Base-by-base conservation (phyloP, 2,888 invertebrate genomes). In the Spodoptera littoralis region DNA sequence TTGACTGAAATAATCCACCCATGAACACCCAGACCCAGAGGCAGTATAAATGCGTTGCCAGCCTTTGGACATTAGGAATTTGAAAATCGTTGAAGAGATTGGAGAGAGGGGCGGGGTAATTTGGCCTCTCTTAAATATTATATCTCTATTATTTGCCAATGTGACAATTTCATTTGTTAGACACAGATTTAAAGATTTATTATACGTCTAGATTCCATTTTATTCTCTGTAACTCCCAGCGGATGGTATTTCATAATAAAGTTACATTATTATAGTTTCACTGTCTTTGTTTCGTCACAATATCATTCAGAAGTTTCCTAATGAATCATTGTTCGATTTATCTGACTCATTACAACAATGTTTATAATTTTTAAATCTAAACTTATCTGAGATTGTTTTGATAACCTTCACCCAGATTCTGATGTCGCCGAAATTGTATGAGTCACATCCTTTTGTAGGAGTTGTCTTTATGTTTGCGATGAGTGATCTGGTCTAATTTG, bases 251-350 rank as follows among this genome's bases (percentile, higher is more conserved):
- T 50, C 50, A 72, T 60, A 60, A 62, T 62, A 65, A 12, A 41
- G 50, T 61, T 57, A 55, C 53, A 55, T 55, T 66, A 60, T 44
- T 60, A 66, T 30, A 56, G 27, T 60, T 46, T 22, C 49, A 42
- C 74, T 62, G 5, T 54, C 69, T 68, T 74, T 73, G 36, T 56
- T 73, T 22, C 45, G 44, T 53, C 36, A 11, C 30, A 47, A 42
- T 66, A 11, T 41, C 43, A 60, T 70, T 70, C 49, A 60, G 55
- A 36, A 74, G 69, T 74, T 70, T 63, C 51, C 46, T 56, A 69
- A 69, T 60, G 50, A 64, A 22, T 60, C 58, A 75, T 75, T 75
- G 52, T 60, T 65, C 57, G 45, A 51, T 60, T 62, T 9, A 30
- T 44, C 22, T 70, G 73, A 67, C 13, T 60, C 60, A 56, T 18